These are phyloP conservation scores for Megamerina dolium DNA, from an alignment of 2,888 invertebrate genomes.

Conservation along the genomic window DNA sequence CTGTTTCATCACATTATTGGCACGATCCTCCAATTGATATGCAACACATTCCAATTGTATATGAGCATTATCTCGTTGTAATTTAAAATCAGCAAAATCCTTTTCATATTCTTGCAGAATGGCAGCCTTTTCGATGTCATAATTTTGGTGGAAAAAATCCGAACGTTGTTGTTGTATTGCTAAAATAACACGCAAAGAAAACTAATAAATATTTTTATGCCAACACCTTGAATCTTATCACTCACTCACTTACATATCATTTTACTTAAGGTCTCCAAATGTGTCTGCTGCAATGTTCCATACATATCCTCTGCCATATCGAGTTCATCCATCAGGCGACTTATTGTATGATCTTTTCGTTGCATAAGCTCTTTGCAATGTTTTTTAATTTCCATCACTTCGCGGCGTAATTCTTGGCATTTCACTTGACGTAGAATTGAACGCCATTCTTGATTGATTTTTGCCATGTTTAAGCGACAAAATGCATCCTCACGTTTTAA, in stretches of 20 bases:
- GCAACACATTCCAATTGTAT: conserved; percentile 56
- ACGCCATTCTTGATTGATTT: conserved; percentile 82
- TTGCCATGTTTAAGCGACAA: conserved; percentile 71
- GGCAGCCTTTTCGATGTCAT: conserved; percentile 54
- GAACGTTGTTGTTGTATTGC: conserved; percentile 56
- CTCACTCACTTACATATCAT: conserved; percentile 62
- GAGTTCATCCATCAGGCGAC: conserved; percentile 59
- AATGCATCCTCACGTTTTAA: conserved; percentile 74
- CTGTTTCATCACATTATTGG: conserved; percentile 35
- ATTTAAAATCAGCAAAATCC: conserved; percentile 53
- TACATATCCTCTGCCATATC: conserved; percentile 70
- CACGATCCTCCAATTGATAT: conserved; percentile 54
- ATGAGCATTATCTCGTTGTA: conserved; percentile 54
- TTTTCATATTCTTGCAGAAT: conserved; percentile 54
- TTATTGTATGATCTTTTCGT: conserved; percentile 63
- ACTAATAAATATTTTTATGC: too few relatives aligned
- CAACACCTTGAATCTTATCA: too few relatives aligned
- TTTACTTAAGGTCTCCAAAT: conserved; percentile 63
- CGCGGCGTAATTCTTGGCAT: conserved; percentile 65
- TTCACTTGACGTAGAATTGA: conserved; percentile 69
- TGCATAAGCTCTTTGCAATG: conserved; percentile 52
- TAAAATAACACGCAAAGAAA: too few relatives aligned
- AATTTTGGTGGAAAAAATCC: conserved; percentile 54
- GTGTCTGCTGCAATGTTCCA: conserved; percentile 63
- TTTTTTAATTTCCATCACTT: conserved; percentile 56